Base-by-base conservation (phyloP, 1,140 invertebrate genomes). In the Drosophila guanche region DNA sequence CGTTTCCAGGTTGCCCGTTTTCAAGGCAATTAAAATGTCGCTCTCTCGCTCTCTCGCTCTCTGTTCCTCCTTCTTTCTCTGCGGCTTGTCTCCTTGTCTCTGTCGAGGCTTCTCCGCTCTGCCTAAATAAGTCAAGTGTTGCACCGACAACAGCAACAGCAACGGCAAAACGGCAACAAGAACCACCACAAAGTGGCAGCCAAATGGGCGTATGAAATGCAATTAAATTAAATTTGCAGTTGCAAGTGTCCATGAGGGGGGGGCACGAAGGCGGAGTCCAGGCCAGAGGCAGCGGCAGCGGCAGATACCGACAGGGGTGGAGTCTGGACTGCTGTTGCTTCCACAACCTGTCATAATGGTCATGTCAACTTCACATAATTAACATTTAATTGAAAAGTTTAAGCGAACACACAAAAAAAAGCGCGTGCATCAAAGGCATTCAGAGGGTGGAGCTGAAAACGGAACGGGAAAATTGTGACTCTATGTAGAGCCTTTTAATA, bases 141-240 rank as follows among this genome's bases (percentile, higher is more conserved):
- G 72, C 79, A 58, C 62, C 25, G 54, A 46, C 37, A 57, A 37
- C 51, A 50, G 22, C 22, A 40, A 45, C 53, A 42, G 33, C 10
- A 37, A 37, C 10, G 29, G 29, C 29, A 29, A 29, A 29, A 5
- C 6, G 5, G 27, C 27, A 33, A 40, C 40, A 46, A 23, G 16
- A 73, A 57, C 43, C 63, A 53, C 59, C 70, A 42, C 59, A 55
- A 72, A 69, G 80, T 85, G 83, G 72, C 72, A 75, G 80, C 63
- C 81, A 85, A 86, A 85, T 85, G 81, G 81, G 81, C 81, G 81
- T 86, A 86, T 85, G 81, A 85, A 85, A 85, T 86, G 81, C 83
- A 85, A 85, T 85, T 85, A 85, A 85, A 85, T 86, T 85, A 85
- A 85, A 86, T 85, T 85, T 85, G 81, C 83, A 81, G 73, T 71